Evolutionary conservation across 2,113 vertebrate species (phyloP), one percentile per base, ranked within the genome.

Genomic region (Urocitellus parryii): DNA sequence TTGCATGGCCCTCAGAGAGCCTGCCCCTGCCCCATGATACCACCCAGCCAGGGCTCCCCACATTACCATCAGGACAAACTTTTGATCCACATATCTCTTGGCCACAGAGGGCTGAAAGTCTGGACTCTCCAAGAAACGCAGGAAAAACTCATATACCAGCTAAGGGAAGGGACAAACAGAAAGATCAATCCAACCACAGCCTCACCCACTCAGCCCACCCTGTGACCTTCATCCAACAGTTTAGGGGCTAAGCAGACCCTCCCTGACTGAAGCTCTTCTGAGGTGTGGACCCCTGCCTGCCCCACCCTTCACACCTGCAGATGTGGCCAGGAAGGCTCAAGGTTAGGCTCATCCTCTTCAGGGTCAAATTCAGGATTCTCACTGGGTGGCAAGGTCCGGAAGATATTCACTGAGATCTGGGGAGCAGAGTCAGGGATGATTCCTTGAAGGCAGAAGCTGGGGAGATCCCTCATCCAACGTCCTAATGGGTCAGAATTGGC

Each of bases 301-400:
- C 76, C 93, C 25, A 25, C 24, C 90, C 73, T 3, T 84, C 79
- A 10, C 85, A 99, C 99, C 99, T 99, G 99, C 97, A 99, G 98
- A 97, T 99, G 99, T 1, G 99, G 99, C 99, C 99, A 99, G 5
- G 99, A 99, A n/a, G 99, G 99, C 92, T 99, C 99, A 65, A 99
- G 98, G 86, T 99, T 99, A 29, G 99, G 99, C 93, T 99, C 99
- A 72, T 99, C 99, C 97, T 99, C 99, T 95, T 99, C 99, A 0
- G 99, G 99, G 97, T 99, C 99, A 97, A 99, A 99, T 98, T 99
- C 99, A 25, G 99, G 99, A 97, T 99, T 99, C 97, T 99, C 99
- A n/a, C 99, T 99, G 86, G 99, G 99, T 0, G 99, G 99, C 67
- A 99, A 98, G 34, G 99, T 99, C 95, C 99, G 98, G 98, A 99